Base-by-base conservation (phyloP, 2,888 invertebrate genomes). In the Dusona sp. region DNA sequence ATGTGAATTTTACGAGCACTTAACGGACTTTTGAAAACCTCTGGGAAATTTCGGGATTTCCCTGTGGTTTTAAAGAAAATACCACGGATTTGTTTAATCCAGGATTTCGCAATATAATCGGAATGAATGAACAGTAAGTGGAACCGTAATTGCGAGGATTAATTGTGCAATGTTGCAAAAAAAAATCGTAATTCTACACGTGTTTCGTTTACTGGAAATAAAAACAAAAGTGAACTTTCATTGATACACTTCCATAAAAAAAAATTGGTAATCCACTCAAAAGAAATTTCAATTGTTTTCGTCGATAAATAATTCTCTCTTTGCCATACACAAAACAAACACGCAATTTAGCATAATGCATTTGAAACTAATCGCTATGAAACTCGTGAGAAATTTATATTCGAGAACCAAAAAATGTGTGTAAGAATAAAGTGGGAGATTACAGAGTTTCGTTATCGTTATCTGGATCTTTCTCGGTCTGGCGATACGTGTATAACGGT, bases 401-500 rank as follows among this genome's bases (percentile, higher is more conserved):
- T 42, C 38, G 48, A 67, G 51, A 51, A 45, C 16, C 22, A 25
- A 78, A 54, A 78, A 38, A 19, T 51, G 22, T 19, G 25, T 4
- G 19, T 42, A 64, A 80, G 73, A 57, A 75, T 68, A 82, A 67
- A 57, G 42, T 33, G 68, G 19, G 57, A 80, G 73, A 73, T 67
- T 73, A 65, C 36, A 79, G 57, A 29, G 74, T 81, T 79, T 77
- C 78, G 70, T 83, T 84, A 74, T 80, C 73, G 54, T 79, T 81
- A 80, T 61, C 83, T 36, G 72, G 61, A 79, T 79, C 84, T 74
- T 61, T 77, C 79, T 74, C 80, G 74, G 70, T 85, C 82, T 36
- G 13, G 77, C 74, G 74, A 72, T 65, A 64, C 65, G 77, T 68
- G 82, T 85, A 84, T 92, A 92, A 92, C 92, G 92, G 92, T 92